Base-by-base conservation (phyloP, 2,113 vertebrate species). In the Spea bombifrons region DNA sequence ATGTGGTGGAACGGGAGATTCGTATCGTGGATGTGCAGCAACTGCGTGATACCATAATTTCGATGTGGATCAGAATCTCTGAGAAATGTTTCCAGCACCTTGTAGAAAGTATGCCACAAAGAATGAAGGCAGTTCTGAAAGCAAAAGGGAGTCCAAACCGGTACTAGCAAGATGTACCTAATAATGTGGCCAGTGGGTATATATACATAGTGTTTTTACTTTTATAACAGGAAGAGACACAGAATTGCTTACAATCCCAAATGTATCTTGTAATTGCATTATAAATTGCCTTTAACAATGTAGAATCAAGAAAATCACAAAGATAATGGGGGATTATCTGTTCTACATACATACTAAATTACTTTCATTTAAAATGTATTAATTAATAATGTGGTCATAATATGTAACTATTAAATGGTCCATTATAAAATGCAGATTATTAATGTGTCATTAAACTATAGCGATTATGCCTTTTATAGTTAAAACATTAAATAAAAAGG, bases 341-440 rank as follows among this genome's bases (percentile, higher is more conserved):
- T 50, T 63, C 64, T 64, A 64, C 64, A 74, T 74, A 48, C 61
- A 49, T 17, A 64, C 5, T 74, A 49, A 72, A 74, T 8, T 47
- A 43, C 65, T 46, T 46, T 17, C 6, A 67, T 55, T 75, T 53
- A 46, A 75, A 49, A 43, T 12, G 45, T 13, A 57, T 75, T 75
- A 55, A 75, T 67, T 66, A 75, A 57, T 75, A 75, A 67, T 75
- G 43, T 46, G 49, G 13, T 7, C 57, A 46, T 75, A 67, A 67
- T 50, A 55, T 66, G 10, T 3, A 47, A 57, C 65, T 46, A 67
- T 57, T 67, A 75, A 67, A 53, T 15, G 12, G 65, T 53, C 46
- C 30, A 66, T 64, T 53, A 16, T 53, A 63, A 75, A 66, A 44
- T 75, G 66, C 6, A 65, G 17, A 12, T 52, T 75, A 66, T 53